A percentile compares a stretch with the other conserved stretches of the same genome.
Evolutionary conservation across 2,888 invertebrate genomes (phyloP).

Genomic region (Electrophaes corylata): DNA sequence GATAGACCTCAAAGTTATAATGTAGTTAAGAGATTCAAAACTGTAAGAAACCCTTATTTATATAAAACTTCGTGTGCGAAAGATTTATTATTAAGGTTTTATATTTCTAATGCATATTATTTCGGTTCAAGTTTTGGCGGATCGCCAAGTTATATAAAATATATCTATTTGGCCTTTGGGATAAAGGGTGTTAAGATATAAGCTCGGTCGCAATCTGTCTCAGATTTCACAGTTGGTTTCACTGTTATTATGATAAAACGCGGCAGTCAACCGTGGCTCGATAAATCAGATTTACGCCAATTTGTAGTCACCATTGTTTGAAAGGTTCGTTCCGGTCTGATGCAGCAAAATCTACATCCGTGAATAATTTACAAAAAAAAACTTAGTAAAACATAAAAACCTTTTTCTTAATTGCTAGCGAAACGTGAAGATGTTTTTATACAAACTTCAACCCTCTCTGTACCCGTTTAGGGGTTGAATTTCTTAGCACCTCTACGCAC

Average conservation of each 20-base stretch:
- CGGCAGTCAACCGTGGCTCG: conserved; percentile 27
- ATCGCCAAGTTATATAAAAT: conserved; percentile 35
- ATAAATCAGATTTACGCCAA: conserved; percentile 16
- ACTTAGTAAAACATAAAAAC: neutral
- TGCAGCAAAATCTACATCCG: neutral
- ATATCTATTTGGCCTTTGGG: conserved; percentile 34
- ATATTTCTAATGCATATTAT: conserved; percentile 8
- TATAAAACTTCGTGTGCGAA: conserved; percentile 3
- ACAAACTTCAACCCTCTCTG: no score
- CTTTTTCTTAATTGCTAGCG: no score
- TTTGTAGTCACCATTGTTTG: conserved; percentile 15
- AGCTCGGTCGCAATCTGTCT: conserved; percentile 46
- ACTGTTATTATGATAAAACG: conserved; percentile 45
- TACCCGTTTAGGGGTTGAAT: no score
- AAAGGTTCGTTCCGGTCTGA: conserved; percentile 1
- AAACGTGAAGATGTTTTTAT: no score
- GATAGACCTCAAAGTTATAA: conserved; percentile 11
- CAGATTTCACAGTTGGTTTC: conserved; percentile 53
- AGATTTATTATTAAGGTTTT: conserved; percentile 11
- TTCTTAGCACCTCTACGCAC: no score
- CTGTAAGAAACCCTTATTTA: conserved; percentile 1
- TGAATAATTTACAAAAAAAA: neutral
- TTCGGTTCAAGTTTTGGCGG: conserved; percentile 30
- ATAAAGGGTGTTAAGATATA: conserved; percentile 29
- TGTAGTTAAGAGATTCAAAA: conserved; percentile 7